Conservation (phyloP, 2,113 vertebrate genomes). For the Ailuropoda melanoleuca region DNA sequence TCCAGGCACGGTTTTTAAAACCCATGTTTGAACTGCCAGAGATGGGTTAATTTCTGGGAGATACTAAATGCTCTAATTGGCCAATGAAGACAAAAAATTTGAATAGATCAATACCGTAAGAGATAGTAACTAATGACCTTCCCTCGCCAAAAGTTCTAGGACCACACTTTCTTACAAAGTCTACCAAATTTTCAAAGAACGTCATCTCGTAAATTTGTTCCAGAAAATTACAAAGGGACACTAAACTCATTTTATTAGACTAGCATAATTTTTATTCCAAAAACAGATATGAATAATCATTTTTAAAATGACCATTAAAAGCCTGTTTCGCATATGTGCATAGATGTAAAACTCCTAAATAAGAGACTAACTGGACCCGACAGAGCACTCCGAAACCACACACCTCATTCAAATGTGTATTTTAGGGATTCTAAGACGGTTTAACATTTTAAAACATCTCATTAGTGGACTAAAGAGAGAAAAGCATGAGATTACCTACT, state of each 20-base stretch:
- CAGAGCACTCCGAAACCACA: background rate
- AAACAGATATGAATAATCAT: background rate
- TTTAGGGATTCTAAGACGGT: background rate
- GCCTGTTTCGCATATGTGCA: background rate
- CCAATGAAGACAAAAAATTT: background rate
- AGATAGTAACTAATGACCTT: background rate
- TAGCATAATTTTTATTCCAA: background rate
- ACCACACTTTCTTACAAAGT: background rate
- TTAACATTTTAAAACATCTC: background rate
- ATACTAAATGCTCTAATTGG: background rate
- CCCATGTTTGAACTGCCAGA: background rate
- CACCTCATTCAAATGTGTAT: background rate
- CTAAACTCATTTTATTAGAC: background rate
- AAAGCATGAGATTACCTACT: background rate
- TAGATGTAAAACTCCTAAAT: background rate
- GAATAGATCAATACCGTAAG: background rate
- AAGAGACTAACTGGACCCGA: background rate
- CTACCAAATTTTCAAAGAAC: background rate
- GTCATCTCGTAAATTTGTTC: background rate
- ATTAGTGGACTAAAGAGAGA: background rate
- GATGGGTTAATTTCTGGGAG: background rate
- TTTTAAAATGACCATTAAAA: background rate
- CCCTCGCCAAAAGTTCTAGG: background rate
- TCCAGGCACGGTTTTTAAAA: background rate
- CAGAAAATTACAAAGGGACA: background rate